A percentile compares a stretch with the other conserved stretches of the same genome.
Conservation (phyloP, 2,888 invertebrate species). For the Aporophyla lueneburgensis region DNA sequence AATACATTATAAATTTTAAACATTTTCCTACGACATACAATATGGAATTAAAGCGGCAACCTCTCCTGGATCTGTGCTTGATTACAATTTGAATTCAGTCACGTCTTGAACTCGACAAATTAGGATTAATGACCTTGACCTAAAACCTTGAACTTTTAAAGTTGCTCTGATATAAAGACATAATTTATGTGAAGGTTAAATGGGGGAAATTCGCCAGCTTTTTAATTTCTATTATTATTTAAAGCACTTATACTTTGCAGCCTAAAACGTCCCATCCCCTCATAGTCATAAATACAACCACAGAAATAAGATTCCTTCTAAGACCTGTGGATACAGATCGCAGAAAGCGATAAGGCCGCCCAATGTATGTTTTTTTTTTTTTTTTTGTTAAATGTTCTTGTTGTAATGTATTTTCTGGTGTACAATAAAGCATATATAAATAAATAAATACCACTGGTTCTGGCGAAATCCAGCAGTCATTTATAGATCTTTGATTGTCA, state of each 20-base stretch:
- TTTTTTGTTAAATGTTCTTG: no score
- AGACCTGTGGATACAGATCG: background rate
- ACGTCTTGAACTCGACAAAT: background rate
- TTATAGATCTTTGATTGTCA: background rate
- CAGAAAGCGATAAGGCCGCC: no score
- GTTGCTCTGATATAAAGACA: background rate
- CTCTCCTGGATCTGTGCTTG: background rate
- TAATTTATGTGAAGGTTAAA: background rate
- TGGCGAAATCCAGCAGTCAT: background rate
- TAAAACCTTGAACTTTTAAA: background rate
- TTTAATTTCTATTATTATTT: background rate
- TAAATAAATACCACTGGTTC: no score
- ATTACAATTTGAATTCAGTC: conserved; percentile 5
- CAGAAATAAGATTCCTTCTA: background rate
- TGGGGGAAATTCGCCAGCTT: background rate
- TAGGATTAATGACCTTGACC: background rate
- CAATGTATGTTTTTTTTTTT: no score
- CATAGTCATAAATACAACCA: background rate
- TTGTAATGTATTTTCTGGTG: no score
- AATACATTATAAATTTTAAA: background rate
- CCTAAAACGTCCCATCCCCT: background rate
- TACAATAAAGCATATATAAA: no score
- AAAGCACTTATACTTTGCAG: background rate
- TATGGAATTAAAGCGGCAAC: background rate
- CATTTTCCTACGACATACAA: background rate